These are phyloP conservation scores for Ametastegia equiseti DNA, from an alignment of 2,888 invertebrate genomes.

Conservation along the genomic window DNA sequence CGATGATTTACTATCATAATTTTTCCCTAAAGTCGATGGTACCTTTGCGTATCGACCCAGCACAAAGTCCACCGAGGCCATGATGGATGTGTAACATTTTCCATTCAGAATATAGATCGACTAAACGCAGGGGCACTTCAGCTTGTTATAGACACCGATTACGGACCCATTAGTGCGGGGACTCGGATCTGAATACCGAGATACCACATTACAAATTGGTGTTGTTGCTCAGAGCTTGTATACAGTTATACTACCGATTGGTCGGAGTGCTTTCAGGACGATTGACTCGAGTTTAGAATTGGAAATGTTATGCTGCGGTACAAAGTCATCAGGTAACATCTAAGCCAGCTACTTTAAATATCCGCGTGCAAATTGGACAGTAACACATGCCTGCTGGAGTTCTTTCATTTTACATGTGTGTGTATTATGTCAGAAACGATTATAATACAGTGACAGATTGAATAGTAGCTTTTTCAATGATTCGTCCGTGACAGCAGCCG, in stretches of 20 bases:
- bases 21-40: not conserved
- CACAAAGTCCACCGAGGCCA: conserved; percentile 9
- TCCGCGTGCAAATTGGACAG: not conserved
- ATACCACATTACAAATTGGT: conserved; percentile 19
- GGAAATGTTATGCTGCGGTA: not conserved
- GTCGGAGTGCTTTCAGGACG: not conserved
- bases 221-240: not conserved
- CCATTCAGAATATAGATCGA: conserved; percentile 31
- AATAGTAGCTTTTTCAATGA: conserved; percentile 1
- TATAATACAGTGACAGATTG: not conserved
- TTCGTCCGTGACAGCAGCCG: not conserved
- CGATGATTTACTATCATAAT: conserved; percentile 7
- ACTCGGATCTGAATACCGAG: not conserved
- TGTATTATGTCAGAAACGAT: not conserved
- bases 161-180: not conserved
- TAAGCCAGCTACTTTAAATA: not conserved
- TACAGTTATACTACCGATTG: not conserved
- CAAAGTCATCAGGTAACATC: not conserved
- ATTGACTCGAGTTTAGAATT: not conserved
- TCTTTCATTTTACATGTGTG: too few relatives aligned
- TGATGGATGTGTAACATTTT: not conserved
- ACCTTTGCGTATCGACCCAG: conserved; percentile 9
- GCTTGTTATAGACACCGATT: conserved; percentile 29
- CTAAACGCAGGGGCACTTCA: not conserved
- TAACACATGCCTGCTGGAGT: not conserved